These are phyloP conservation scores for Lithophane socia DNA, from an alignment of 2,888 invertebrate genomes.

Conservation along the genomic window DNA sequence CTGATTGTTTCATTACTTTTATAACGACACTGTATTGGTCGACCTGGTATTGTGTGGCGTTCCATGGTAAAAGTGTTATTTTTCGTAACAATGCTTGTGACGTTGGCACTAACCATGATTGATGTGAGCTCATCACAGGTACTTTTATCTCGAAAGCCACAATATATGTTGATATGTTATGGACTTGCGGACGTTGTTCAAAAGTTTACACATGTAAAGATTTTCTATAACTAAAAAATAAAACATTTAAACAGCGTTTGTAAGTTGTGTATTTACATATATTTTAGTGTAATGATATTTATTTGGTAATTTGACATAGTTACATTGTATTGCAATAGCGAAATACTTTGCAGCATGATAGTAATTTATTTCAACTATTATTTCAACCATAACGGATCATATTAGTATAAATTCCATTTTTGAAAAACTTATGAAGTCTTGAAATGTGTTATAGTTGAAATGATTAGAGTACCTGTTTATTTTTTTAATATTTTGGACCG, in stretches of 20 bases:
- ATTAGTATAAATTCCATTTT: background rate
- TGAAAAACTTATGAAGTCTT: background rate
- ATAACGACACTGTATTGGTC: slow-evolving; percentile 53
- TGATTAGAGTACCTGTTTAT: slow-evolving; percentile 49
- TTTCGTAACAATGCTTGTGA: slow-evolving; percentile 67
- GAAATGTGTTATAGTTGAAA: slow-evolving; percentile 57
- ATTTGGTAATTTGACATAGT: slow-evolving; percentile 65
- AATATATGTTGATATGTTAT: slow-evolving; percentile 50
- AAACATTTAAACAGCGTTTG: slow-evolving; percentile 40
- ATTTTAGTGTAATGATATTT: slow-evolving; percentile 59
- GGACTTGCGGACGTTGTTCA: slow-evolving; percentile 49
- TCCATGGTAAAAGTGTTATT: slow-evolving; percentile 67
- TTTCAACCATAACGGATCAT: slow-evolving; percentile 54
- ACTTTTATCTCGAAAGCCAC: slow-evolving; percentile 69
- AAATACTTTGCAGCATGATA: slow-evolving; percentile 68
- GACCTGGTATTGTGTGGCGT: slow-evolving; percentile 62
- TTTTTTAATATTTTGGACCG: slow-evolving; percentile 51
- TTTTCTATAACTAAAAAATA: background rate
- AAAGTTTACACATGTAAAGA: background rate
- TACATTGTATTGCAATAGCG: slow-evolving; percentile 61
- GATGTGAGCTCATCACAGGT: slow-evolving; percentile 64
- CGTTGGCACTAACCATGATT: slow-evolving; percentile 64
- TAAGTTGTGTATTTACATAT: slow-evolving; percentile 51
- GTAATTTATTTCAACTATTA: slow-evolving; percentile 44
- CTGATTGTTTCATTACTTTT: slow-evolving; percentile 81